Evolutionary conservation across 2,888 invertebrate species (phyloP).

Genomic region (Callyntrura guangdongensis): DNA sequence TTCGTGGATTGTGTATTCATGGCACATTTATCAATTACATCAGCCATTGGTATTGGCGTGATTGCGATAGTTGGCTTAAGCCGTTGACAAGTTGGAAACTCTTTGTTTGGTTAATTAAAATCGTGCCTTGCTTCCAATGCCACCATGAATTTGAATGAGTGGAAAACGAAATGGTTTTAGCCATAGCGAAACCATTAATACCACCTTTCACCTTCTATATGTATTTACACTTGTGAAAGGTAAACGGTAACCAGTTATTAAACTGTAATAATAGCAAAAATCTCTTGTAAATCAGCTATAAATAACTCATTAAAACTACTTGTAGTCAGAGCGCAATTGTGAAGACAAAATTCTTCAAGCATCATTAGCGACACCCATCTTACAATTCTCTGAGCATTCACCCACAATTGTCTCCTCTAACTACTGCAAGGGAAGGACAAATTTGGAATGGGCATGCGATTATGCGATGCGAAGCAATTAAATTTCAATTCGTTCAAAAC

Average conservation of each 20-base stretch:
- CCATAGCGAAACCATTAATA: background rate
- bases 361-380: conserved; percentile 63
- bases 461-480: background rate
- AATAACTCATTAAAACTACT: conserved; percentile 49
- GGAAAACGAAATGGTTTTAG: conserved; percentile 33
- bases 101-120: conserved; percentile 47
- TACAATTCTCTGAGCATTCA: conserved; percentile 1
- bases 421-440: conserved; percentile 1
- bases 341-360: conserved; percentile 27
- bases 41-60: background rate
- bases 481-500: conserved; percentile 17
- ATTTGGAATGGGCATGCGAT: background rate
- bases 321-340: background rate
- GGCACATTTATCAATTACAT: background rate
- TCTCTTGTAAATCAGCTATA: conserved; percentile 42
- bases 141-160: background rate
- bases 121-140: conserved; percentile 49
- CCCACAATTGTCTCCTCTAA: background rate
- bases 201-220: conserved; percentile 55
- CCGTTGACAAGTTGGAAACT: conserved; percentile 24
- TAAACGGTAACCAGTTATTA: conserved; percentile 15
- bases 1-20: background rate
- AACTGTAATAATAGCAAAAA: background rate
- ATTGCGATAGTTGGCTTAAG: background rate
- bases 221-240: background rate